A percentile compares a stretch with the other conserved stretches of the same genome.
Evolutionary conservation across 1,140 invertebrate species (phyloP).

Genomic region (Zaprionus nigranus): DNA sequence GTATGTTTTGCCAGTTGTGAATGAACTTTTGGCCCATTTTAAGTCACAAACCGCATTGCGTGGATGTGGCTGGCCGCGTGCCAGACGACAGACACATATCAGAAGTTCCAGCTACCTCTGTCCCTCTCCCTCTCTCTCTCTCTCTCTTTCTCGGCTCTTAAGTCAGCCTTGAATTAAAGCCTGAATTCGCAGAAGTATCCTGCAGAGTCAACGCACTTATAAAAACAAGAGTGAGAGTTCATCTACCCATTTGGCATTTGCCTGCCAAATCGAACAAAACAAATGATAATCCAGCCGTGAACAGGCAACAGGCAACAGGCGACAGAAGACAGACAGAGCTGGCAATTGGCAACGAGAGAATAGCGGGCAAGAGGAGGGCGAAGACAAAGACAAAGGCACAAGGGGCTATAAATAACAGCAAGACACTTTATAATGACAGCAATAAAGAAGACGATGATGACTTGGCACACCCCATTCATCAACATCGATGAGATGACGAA

Average conservation of each 20-base stretch:
- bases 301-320: background rate
- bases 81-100: constrained; percentile 34
- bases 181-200: constrained; percentile 6
- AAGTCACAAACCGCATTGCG: constrained; percentile 39
- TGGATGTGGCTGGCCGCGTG: constrained; percentile 56
- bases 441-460: constrained; percentile 76
- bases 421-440: constrained; percentile 78
- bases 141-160: background rate
- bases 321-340: constrained; percentile 15
- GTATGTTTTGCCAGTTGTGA: constrained; percentile 45
- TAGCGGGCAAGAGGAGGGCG: background rate
- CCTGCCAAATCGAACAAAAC: constrained; percentile 15
- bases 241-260: constrained; percentile 48
- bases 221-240: constrained; percentile 51
- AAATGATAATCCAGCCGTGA: constrained; percentile 2
- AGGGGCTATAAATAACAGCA: constrained; percentile 71
- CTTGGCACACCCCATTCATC: constrained; percentile 79
- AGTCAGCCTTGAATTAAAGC: constrained; percentile 63
- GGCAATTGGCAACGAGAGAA: constrained; percentile 39
- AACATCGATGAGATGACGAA: constrained; percentile 61
- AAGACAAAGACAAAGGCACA: constrained; percentile 33
- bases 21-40: constrained; percentile 80
- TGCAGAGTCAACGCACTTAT: constrained; percentile 35
- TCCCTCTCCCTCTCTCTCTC: too few relatives aligned
- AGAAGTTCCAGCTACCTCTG: constrained; percentile 26